A percentile compares a stretch with the other conserved stretches of the same genome.
Evolutionary conservation across 2,113 vertebrate species (phyloP).

Genomic region (Perccottus glenii): DNA sequence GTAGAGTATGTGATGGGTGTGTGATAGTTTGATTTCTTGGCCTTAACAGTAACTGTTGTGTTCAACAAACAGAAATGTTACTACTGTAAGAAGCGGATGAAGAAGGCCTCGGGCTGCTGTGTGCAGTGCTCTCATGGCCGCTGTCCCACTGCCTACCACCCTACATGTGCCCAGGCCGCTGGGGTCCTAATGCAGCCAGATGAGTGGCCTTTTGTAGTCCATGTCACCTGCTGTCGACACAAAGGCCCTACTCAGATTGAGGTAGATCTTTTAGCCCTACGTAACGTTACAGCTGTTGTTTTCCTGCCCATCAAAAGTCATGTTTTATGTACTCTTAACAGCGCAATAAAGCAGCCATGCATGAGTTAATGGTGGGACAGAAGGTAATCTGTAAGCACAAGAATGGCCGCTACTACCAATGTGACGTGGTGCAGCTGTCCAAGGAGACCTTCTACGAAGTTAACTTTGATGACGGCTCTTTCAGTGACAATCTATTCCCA

Average conservation of each 20-base stretch:
- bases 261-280: slow-evolving; percentile 65
- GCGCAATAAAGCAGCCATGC: slow-evolving; percentile 90
- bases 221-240: slow-evolving; percentile 95
- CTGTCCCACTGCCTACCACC: slow-evolving; percentile 96
- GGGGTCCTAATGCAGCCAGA: slow-evolving; percentile 97
- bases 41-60: neutral
- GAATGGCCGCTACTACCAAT: slow-evolving; percentile 97
- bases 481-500: slow-evolving; percentile 96
- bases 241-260: slow-evolving; percentile 89
- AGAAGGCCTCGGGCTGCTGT: slow-evolving; percentile 92
- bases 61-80: slow-evolving; percentile 86
- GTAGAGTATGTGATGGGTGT: too few species aligned
- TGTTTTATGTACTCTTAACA: slow-evolving; percentile 43
- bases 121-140: slow-evolving; percentile 97
- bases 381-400: slow-evolving; percentile 98
- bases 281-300: neutral
- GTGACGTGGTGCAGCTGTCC: slow-evolving; percentile 92
- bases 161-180: slow-evolving; percentile 94
- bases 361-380: slow-evolving; percentile 91
- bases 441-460: slow-evolving; percentile 98
- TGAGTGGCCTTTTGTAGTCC: slow-evolving; percentile 97
- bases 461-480: slow-evolving; percentile 97
- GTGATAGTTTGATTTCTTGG: neutral
- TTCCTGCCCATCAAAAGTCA: neutral
- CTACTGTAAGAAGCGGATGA: slow-evolving; percentile 96